Evolutionary conservation across 1,140 invertebrate species (phyloP).

Genomic region (Oreohelix idahoensis): DNA sequence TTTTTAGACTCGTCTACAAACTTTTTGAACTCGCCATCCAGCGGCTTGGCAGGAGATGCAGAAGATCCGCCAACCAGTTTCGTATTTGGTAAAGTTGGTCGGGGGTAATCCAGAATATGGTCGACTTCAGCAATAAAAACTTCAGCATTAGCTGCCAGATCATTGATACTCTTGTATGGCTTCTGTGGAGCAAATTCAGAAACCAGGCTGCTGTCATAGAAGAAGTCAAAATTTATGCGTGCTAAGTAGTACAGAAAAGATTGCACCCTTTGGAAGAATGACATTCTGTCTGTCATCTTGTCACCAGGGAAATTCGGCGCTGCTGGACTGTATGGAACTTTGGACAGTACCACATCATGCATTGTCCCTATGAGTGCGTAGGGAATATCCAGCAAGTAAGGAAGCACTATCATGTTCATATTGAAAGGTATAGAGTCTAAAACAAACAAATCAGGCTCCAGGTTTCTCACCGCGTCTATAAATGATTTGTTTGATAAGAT

Average conservation of each 20-base stretch:
- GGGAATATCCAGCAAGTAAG: constrained; percentile 42
- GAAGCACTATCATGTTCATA: constrained; percentile 31
- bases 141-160: constrained; percentile 23
- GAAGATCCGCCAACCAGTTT: constrained; percentile 52
- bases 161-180: constrained; percentile 15
- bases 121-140: constrained; percentile 50
- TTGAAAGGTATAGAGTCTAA: constrained; percentile 31
- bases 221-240: background rate
- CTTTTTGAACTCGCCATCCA: constrained; percentile 27
- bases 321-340: constrained; percentile 31
- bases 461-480: background rate
- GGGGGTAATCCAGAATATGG: constrained; percentile 50
- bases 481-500: constrained; percentile 12
- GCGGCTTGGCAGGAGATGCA: constrained; percentile 28
- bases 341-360: background rate
- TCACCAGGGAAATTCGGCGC: background rate
- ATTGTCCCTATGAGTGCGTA: constrained; percentile 32
- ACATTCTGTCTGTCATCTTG: constrained; percentile 23
- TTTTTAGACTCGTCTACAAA: constrained; percentile 40
- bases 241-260: background rate
- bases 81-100: constrained; percentile 48
- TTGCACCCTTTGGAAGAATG: constrained; percentile 22
- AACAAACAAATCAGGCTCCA: constrained; percentile 37
- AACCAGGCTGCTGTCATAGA: background rate
- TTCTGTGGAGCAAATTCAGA: constrained; percentile 34